These are phyloP conservation scores for Papilio dardanus DNA, from an alignment of 1,140 invertebrate species.

Conservation along the genomic window DNA sequence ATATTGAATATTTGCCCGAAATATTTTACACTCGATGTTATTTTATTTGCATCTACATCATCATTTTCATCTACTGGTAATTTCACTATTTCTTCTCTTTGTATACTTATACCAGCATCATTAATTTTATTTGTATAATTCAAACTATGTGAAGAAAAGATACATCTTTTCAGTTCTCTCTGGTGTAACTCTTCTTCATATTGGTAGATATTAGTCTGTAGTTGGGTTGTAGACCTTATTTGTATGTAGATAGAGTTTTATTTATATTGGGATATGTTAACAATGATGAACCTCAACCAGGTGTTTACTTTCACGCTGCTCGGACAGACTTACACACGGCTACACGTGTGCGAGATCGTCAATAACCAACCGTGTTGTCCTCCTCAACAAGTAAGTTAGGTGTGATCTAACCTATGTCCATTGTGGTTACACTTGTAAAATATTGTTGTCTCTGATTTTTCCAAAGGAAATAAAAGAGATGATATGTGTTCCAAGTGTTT, in stretches of 20 bases:
- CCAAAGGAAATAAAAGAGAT: not conserved
- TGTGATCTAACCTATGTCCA: not conserved
- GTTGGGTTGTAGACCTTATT: not conserved
- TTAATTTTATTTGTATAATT: not conserved
- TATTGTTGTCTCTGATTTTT: not conserved
- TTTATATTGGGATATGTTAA: slow-evolving; percentile 18
- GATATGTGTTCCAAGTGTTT: not conserved
- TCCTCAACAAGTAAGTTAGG: slow-evolving; percentile 87
- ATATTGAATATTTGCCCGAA: not conserved
- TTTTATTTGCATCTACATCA: slow-evolving; percentile 1
- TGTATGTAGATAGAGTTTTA: not conserved
- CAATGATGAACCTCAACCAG: slow-evolving; percentile 42
- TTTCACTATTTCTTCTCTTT: not conserved
- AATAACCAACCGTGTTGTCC: slow-evolving; percentile 92
- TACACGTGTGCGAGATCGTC: slow-evolving; percentile 92
- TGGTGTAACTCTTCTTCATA: not conserved
- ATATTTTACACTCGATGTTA: not conserved
- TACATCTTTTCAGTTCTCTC: not conserved
- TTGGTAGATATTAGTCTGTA: not conserved
- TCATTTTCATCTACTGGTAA: not conserved
- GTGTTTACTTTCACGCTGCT: slow-evolving; percentile 77
- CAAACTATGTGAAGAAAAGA: not conserved
- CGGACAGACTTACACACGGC: slow-evolving; percentile 93
- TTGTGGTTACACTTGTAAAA: not conserved
- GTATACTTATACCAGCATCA: not conserved